Evolutionary conservation across 2,888 invertebrate genomes (phyloP).

Genomic region (Poecilus cupreus): DNA sequence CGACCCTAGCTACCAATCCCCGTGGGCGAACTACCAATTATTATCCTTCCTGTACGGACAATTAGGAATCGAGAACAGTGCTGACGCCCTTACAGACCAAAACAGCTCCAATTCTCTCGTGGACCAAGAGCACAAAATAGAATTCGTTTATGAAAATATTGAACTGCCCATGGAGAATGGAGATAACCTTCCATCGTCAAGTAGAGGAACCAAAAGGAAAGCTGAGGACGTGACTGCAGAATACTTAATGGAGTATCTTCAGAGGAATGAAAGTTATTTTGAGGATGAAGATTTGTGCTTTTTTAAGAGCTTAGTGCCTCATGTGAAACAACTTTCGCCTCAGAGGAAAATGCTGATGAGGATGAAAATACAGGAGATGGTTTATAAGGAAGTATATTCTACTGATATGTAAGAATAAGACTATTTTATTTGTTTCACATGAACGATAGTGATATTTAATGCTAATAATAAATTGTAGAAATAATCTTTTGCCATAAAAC

Average conservation of each 20-base stretch:
- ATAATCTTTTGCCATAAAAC: too few relatives aligned
- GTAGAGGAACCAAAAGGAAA: slow-evolving; percentile 66
- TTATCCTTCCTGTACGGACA: slow-evolving; percentile 73
- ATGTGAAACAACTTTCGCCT: slow-evolving; percentile 73
- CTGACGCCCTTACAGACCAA: slow-evolving; percentile 73
- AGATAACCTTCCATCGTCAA: neutral
- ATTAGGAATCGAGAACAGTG: slow-evolving; percentile 70
- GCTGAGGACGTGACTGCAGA: slow-evolving; percentile 74
- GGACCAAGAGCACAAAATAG: slow-evolving; percentile 73
- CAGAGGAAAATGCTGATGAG: slow-evolving; percentile 74
- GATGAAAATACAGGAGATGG: slow-evolving; percentile 74
- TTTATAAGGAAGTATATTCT: slow-evolving; percentile 74
- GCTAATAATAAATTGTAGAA: too few relatives aligned
- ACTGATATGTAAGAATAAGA: slow-evolving; percentile 9
- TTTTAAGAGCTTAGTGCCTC: slow-evolving; percentile 74
- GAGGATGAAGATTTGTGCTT: slow-evolving; percentile 72
- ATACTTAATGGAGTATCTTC: slow-evolving; percentile 73
- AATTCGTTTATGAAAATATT: slow-evolving; percentile 69
- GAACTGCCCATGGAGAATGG: neutral
- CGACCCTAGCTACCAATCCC: slow-evolving; percentile 74
- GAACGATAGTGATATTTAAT: too few relatives aligned
- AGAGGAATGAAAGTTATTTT: slow-evolving; percentile 17
- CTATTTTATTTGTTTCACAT: neutral
- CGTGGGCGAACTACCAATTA: slow-evolving; percentile 73
- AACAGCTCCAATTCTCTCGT: slow-evolving; percentile 73